Conservation (phyloP, 2,888 invertebrate genomes). For the Drosophila rellima region DNA sequence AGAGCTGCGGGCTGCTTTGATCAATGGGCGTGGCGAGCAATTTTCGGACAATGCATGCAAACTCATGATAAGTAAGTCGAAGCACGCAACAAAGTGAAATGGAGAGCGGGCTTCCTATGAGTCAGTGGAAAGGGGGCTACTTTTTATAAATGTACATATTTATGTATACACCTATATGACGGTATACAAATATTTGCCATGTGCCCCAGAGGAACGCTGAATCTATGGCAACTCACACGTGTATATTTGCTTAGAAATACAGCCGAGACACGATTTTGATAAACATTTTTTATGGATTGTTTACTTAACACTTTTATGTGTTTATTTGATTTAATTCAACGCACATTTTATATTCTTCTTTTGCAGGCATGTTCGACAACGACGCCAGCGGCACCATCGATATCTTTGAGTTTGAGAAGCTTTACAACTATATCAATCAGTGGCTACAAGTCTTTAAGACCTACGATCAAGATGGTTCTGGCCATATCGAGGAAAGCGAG, state of each 20-base stretch:
- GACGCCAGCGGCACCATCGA: conserved; percentile 94
- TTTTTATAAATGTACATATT: not conserved
- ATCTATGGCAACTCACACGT: conserved; percentile 12
- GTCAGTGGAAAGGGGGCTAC: conserved; percentile 15
- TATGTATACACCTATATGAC: not conserved
- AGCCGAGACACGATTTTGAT: conserved; percentile 22
- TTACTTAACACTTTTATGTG: conserved; percentile 48
- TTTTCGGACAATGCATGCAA: conserved; percentile 92
- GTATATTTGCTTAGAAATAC: conserved; percentile 40
- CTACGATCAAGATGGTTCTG: conserved; percentile 94
- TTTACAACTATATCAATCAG: conserved; percentile 95
- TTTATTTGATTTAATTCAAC: conserved; percentile 34
- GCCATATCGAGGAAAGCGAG: conserved; percentile 93
- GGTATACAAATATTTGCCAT: conserved; percentile 27
- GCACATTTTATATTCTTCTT: conserved; percentile 15
- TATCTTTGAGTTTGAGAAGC: conserved; percentile 92
- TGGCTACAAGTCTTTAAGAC: conserved; percentile 94
- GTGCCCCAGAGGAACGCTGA: not conserved
- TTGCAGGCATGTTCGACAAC: conserved; percentile 94
- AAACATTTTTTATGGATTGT: conserved; percentile 47
- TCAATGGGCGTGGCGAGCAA: conserved; percentile 93
- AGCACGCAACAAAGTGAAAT: conserved; percentile 2
- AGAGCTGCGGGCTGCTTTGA: conserved; percentile 92
- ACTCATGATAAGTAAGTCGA: conserved; percentile 90
- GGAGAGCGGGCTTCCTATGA: conserved; percentile 27